Evolutionary conservation across 92 coral and sea anemone genomes (phyloP), one percentile per base, ranked within the genome.

Genomic region (Desmophyllum pertusum): DNA sequence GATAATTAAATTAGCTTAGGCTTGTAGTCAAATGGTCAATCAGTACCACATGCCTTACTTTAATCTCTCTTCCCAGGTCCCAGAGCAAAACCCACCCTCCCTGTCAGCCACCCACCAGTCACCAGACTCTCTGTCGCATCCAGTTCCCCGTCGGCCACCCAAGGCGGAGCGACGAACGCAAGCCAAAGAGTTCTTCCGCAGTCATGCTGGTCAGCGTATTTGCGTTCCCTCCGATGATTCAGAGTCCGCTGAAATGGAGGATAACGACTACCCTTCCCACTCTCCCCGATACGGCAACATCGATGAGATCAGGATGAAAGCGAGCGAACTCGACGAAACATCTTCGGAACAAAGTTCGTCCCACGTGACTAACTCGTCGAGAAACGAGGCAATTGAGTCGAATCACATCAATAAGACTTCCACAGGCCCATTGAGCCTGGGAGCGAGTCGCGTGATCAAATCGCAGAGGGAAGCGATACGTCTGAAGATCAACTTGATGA

Each of bases 131-230:
- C 67, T 82, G 45, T 55, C 86, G 53, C 86, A 82, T 29, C 86
- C 86, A 82, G 71, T 82, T 13, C 86, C 86, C 45, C 79, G 57
- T 35, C 86, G 86, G 61, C 86, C 86, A 14, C 71, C 86, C 31
- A 82, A 82, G 25, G 79, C 31, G 29, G 62, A 72, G 70, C 71
- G 79, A 52, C 42, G 42, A 29, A 30, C 33, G 31, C 86, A 82
- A 63, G 79, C 86, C 3, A 82, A 73, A 55, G 86, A 71, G 27
- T 82, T 29, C 59, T 82, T 82, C 43, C 79, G 79, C 59, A 82
- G 38, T 29, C 76, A 67, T 37, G n/a, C 68, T 18, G 51, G 61
- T 27, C 76, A 80, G 23, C 84, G 39, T 23, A 62, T 81, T 27
- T 36, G 15, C 37, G 46, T 25, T 14, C 42, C 36, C 23, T 50